Percentiles rank a stretch among this genome's conserved stretches.
These are phyloP conservation scores for Ciconia maguari DNA, from an alignment of 2,113 vertebrate species.

Conservation along the genomic window DNA sequence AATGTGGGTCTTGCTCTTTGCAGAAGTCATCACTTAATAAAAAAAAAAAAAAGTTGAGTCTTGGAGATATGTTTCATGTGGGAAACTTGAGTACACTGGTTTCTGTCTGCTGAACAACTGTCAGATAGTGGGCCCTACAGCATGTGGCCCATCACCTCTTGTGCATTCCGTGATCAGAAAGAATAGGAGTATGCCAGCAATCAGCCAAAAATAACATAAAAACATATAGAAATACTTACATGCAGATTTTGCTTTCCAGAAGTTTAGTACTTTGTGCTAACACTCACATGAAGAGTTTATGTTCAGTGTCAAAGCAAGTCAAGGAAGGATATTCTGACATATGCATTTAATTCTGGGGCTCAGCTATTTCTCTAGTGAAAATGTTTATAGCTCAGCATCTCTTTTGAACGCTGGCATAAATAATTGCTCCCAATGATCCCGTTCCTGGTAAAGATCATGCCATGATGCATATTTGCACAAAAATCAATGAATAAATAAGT, in stretches of 20 bases:
- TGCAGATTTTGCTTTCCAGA: slow-evolving; percentile 13
- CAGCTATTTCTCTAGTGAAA: slow-evolving; percentile 29
- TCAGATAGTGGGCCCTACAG: slow-evolving; percentile 30
- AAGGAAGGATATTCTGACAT: slow-evolving; percentile 52
- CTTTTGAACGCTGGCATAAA: slow-evolving; percentile 35
- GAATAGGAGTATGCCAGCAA: slow-evolving; percentile 34
- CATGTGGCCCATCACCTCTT: slow-evolving; percentile 65
- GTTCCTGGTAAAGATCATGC: neutral
- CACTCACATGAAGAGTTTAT: slow-evolving; percentile 37
- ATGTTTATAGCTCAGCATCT: slow-evolving; percentile 38
- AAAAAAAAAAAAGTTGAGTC: neutral
- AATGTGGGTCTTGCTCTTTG: slow-evolving; percentile 15
- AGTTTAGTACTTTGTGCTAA: slow-evolving; percentile 45
- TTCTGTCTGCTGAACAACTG: slow-evolving; percentile 60
- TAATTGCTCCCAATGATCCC: neutral
- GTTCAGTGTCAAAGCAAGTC: slow-evolving; percentile 55
- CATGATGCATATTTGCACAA: neutral
- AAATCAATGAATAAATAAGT: neutral
- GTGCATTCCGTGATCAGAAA: slow-evolving; percentile 48
- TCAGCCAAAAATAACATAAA: slow-evolving; percentile 58
- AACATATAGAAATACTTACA: slow-evolving; percentile 36
- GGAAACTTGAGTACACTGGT: slow-evolving; percentile 47
- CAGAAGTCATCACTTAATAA: slow-evolving; percentile 42
- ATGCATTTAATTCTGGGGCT: slow-evolving; percentile 48
- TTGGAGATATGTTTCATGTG: slow-evolving; percentile 40